Conservation (phyloP, 2,888 invertebrate genomes). For the Branchellion lobata region DNA sequence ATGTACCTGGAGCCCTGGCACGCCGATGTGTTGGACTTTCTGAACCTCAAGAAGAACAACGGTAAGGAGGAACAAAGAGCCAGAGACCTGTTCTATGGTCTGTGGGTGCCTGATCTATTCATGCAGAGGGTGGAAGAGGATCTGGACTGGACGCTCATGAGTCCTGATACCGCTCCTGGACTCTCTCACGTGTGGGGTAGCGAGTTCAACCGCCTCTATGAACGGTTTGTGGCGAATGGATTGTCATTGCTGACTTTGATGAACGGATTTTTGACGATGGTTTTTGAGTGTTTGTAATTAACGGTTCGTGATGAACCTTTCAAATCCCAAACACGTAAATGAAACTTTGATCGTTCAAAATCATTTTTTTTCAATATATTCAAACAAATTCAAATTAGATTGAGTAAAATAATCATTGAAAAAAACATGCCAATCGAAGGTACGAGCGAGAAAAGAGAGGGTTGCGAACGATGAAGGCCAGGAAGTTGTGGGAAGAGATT, state of each 20-base stretch:
- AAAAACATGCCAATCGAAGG: too few relatives aligned
- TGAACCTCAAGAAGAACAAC: conserved; percentile 90
- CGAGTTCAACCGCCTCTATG: conserved; percentile 85
- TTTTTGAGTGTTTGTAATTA: too few relatives aligned
- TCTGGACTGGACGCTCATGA: conserved; percentile 90
- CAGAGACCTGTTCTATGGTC: conserved; percentile 89
- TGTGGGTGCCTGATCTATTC: conserved; percentile 98
- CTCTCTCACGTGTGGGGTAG: conserved; percentile 90
- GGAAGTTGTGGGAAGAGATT: conserved; percentile 86
- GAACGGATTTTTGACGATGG: too few relatives aligned
- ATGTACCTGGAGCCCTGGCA: conserved; percentile 99
- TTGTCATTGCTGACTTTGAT: too few relatives aligned
- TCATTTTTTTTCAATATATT: too few relatives aligned
- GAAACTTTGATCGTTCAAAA: too few relatives aligned
- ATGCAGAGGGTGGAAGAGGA: conserved; percentile 83
- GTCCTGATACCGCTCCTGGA: conserved; percentile 88
- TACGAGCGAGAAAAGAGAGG: conserved; percentile 71
- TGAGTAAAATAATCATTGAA: too few relatives aligned
- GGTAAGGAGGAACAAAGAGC: conserved; percentile 86
- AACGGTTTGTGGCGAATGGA: conserved; percentile 66
- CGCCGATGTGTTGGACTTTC: conserved; percentile 89
- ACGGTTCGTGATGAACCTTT: too few relatives aligned
- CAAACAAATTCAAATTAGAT: too few relatives aligned
- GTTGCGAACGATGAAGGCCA: conserved; percentile 70
- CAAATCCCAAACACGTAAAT: too few relatives aligned